Percentiles rank a stretch among this genome's conserved stretches.
Conservation (phyloP, 2,113 vertebrate genomes). For the Gyps fulvus region DNA sequence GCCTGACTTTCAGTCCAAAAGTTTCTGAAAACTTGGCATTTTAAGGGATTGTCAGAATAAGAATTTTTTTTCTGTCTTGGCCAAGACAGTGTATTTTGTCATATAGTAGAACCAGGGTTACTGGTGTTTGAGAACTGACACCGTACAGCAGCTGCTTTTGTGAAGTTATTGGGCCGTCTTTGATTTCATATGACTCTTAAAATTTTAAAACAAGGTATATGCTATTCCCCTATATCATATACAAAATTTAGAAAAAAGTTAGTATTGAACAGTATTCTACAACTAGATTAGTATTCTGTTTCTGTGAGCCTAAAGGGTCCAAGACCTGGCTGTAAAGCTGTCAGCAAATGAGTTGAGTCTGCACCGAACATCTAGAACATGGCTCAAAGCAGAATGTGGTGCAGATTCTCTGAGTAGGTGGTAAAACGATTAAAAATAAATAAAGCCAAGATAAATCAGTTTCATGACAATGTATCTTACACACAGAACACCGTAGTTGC, state of each 20-base stretch:
- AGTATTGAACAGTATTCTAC: background rate
- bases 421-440: background rate
- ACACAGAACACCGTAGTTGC: fast-evolving
- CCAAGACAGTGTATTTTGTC: background rate
- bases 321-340: background rate
- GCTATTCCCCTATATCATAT: background rate
- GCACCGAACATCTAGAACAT: background rate
- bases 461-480: background rate
- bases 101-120: background rate
- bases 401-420: background rate
- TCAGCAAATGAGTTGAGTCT: background rate
- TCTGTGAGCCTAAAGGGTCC: background rate
- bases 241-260: background rate
- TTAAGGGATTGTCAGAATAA: background rate
- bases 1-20: background rate
- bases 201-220: background rate
- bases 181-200: background rate
- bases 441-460: background rate
- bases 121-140: background rate
- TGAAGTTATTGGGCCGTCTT: background rate
- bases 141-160: background rate
- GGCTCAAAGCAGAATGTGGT: background rate
- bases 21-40: background rate
- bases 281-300: background rate
- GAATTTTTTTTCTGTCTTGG: background rate